Conservation (phyloP, 2,888 invertebrate species). For the Barypeithes pellucidus region DNA sequence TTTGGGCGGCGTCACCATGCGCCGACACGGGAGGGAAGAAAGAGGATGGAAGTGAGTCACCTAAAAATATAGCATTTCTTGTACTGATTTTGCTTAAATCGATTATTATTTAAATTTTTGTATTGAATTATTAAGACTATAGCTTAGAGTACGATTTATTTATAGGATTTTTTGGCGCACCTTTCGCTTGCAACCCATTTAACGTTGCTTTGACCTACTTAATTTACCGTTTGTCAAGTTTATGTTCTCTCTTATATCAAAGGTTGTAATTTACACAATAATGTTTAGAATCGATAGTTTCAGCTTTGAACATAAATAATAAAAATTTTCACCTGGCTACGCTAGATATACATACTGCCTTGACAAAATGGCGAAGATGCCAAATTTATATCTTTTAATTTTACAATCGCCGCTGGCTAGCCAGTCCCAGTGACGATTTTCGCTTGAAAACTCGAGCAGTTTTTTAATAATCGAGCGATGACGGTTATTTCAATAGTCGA, state of each 20-base stretch:
- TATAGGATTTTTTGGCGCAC: neutral
- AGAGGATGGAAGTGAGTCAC: slow-evolving; percentile 71
- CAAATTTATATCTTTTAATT: too few species aligned
- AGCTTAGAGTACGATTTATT: slow-evolving; percentile 10
- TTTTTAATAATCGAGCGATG: too few species aligned
- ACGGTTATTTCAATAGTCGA: too few species aligned
- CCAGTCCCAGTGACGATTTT: too few species aligned
- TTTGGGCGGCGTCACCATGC: slow-evolving; percentile 56
- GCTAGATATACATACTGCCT: too few species aligned
- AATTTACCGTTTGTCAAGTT: slow-evolving; percentile 1
- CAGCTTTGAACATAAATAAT: neutral
- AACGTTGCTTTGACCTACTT: neutral
- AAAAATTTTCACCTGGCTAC: too few species aligned
- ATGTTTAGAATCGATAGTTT: neutral
- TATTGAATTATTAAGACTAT: too few species aligned
- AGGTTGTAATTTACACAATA: neutral
- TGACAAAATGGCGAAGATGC: too few species aligned
- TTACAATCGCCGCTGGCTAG: too few species aligned
- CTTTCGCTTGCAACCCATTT: neutral
- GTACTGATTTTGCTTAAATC: too few species aligned
- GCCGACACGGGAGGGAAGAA: slow-evolving; percentile 61
- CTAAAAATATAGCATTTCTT: slow-evolving; percentile 63
- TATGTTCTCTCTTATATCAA: neutral
- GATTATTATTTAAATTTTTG: neutral
- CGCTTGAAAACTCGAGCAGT: too few species aligned